Conservation (phyloP, 2,797 vertebrate species). For the Paguma larvata region DNA sequence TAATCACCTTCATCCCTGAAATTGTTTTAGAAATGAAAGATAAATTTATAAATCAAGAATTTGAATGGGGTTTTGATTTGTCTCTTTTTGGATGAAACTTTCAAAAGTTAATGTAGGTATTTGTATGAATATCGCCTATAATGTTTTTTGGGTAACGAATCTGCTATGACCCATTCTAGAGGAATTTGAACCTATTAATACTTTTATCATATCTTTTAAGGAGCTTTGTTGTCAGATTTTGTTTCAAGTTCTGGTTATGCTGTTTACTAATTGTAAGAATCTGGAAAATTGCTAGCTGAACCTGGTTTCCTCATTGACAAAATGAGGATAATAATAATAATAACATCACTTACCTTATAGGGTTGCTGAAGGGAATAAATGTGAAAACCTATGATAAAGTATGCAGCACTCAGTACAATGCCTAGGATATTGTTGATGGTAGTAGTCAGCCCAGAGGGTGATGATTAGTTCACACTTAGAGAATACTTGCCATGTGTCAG, state of each 20-base stretch:
- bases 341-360: background rate
- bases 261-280: background rate
- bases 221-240: background rate
- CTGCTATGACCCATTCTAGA: background rate
- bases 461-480: background rate
- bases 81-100: background rate
- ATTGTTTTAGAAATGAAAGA: background rate
- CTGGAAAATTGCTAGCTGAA: background rate
- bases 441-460: too few species aligned
- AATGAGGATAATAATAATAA: background rate
- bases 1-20: background rate
- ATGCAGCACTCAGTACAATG: background rate
- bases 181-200: background rate
- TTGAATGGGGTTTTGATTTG: background rate
- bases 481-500: background rate
- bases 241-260: background rate
- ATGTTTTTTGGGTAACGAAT: background rate
- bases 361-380: background rate
- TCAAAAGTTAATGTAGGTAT: background rate
- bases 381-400: background rate
- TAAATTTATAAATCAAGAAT: background rate
- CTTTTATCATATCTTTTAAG: background rate
- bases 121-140: background rate
- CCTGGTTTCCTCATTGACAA: conserved; percentile 32
- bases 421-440: background rate